Evolutionary conservation across 2,888 invertebrate genomes (phyloP), one percentile per base, ranked within the genome.

Genomic region (Trachelus iudaicus): DNA sequence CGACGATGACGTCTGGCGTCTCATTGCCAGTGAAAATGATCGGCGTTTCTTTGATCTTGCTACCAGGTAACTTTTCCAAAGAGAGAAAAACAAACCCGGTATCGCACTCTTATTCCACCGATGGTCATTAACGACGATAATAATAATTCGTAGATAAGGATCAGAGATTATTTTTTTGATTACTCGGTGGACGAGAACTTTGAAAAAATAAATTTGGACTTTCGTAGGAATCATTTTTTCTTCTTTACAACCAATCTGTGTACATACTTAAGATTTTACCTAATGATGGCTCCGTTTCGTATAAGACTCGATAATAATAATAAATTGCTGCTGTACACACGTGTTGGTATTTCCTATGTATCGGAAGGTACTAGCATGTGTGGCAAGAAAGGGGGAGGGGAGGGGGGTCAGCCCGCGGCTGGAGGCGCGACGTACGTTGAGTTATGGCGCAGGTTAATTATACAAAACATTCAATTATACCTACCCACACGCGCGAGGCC

Each of bases 381-480:
- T 56, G 56, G 56, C 0, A 56, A 23, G 56, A 23, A 56, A 9
- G 81, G 78, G 79, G 79, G 83, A 83, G 85, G 84, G 85, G 86
- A 85, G 85, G 79, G 79, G 87, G 82, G 85, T 83, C 85, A 79
- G 90, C 91, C 90, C 88, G 89, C 89, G 90, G 91, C 90, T 89
- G 89, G 89, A 90, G 91, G 91, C 90, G 90, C 89, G 90, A 90
- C 91, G 91, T 90, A 88, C 87, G 85, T 85, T 91, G 91, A 91
- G 90, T 91, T 91, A 91, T 91, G 90, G 90, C 89, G 89, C 90
- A 90, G 90, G 91, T 91, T 91, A 91, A 91, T 91, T 91, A 91
- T 91, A 91, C 91, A 91, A 91, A 91, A 91, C 91, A 91, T 91
- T 91, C 91, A 91, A 91, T 91, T 91, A 91, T 90, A 90, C 88